Evolutionary conservation across 1,140 invertebrate genomes (phyloP).

Genomic region (Brachionus manjavacas): DNA sequence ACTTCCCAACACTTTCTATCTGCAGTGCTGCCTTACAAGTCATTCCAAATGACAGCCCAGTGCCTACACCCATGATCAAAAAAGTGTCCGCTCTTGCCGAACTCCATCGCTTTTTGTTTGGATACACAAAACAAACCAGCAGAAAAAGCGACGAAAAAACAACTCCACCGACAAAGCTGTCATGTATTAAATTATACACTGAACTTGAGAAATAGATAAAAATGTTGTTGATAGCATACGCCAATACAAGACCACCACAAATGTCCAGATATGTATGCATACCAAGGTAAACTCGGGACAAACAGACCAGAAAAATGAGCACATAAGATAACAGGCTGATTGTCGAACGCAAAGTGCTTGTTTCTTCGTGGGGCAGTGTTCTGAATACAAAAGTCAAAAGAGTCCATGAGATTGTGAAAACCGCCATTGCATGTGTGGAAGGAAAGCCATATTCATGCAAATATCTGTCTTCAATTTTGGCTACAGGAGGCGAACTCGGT

Average conservation of each 20-base stretch:
- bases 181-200: background rate
- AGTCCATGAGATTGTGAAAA: slow-evolving; percentile 76
- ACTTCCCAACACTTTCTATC: background rate
- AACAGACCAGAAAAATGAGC: slow-evolving; percentile 66
- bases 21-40: background rate
- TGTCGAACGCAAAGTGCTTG: background rate
- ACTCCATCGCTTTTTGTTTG: slow-evolving; percentile 2
- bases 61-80: slow-evolving; percentile 26
- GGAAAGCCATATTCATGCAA: slow-evolving; percentile 90
- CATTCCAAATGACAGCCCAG: slow-evolving; percentile 16
- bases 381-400: slow-evolving; percentile 75
- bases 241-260: slow-evolving; percentile 62
- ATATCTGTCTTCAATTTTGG: slow-evolving; percentile 71
- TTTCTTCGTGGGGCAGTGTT: slow-evolving; percentile 49
- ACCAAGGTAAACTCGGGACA: slow-evolving; percentile 79
- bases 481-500: slow-evolving; percentile 72
- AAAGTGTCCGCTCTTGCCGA: slow-evolving; percentile 34
- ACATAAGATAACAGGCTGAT: slow-evolving; percentile 49
- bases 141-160: background rate
- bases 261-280: slow-evolving; percentile 86
- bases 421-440: slow-evolving; percentile 86
- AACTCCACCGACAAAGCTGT: background rate
- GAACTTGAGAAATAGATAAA: slow-evolving; percentile 1
- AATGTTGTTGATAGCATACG: background rate
- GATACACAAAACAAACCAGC: slow-evolving; percentile 32